Evolutionary conservation across 2,797 vertebrate genomes (phyloP).

Genomic region (Microchirus variegatus): DNA sequence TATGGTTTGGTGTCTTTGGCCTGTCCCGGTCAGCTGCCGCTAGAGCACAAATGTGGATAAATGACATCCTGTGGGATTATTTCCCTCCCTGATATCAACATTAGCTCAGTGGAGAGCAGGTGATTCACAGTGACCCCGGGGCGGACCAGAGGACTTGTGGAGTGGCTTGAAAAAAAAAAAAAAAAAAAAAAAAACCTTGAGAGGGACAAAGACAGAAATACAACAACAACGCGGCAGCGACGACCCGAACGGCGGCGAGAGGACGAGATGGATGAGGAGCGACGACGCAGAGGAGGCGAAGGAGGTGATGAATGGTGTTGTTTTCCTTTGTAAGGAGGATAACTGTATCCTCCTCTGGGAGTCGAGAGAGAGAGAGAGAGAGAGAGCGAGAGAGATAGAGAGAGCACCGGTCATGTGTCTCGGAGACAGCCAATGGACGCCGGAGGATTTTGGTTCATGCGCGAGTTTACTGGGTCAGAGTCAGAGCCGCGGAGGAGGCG

Average conservation of each 20-base stretch:
- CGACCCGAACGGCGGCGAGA: conserved; percentile 49
- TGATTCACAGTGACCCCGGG: conserved; percentile 57
- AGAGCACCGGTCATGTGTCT: conserved; percentile 78
- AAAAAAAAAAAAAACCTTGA: too few species aligned
- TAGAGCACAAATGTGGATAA: conserved; percentile 32
- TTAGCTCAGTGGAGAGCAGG: conserved; percentile 38
- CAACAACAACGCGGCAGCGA: conserved; percentile 56
- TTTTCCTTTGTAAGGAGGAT: conserved; percentile 76
- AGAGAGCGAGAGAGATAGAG: conserved; percentile 45
- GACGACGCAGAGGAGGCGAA: conserved; percentile 48
- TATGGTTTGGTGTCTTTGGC: conserved; percentile 44
- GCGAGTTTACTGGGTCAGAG: conserved; percentile 81
- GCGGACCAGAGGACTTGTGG: conserved; percentile 61
- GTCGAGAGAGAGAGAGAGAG: conserved; percentile 47
- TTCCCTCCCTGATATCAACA: conserved; percentile 43
- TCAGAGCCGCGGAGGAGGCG: conserved; percentile 65
- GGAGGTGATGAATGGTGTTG: conserved; percentile 79
- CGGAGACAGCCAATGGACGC: conserved; percentile 77
- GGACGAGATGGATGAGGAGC: conserved; percentile 60
- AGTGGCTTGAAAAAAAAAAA: conserved; percentile 43
- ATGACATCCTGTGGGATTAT: conserved; percentile 53
- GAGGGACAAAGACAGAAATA: conserved; percentile 63
- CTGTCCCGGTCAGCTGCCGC: conserved; percentile 42
- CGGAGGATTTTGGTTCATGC: conserved; percentile 77
- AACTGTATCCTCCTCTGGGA: conserved; percentile 79